phyloP scores from a whole-genome alignment of 2,113 vertebrate species.

The Python bivittatus region DNA sequence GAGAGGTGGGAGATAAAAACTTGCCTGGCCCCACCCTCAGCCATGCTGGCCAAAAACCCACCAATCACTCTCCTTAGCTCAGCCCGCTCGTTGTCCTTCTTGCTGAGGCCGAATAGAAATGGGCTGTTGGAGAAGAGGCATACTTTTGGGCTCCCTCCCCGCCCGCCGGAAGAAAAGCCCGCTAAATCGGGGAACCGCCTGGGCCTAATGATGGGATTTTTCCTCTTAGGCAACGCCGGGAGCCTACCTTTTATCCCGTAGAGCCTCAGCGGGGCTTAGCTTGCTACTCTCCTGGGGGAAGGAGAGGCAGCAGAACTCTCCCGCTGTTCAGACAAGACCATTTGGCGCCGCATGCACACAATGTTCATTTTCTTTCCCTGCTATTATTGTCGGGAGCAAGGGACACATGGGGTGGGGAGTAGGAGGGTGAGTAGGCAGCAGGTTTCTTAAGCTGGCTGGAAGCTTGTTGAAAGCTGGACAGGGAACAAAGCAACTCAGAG shows the following conservation, averaged over 20 bases:
- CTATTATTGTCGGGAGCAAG: neutral
- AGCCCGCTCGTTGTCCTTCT: neutral
- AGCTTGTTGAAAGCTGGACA: conserved; percentile 51
- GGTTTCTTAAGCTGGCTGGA: neutral
- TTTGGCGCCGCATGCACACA: neutral
- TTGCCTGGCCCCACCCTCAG: neutral
- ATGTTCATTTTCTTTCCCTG: neutral
- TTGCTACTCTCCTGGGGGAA: neutral
- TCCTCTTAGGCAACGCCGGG: neutral
- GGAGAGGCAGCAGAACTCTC: neutral
- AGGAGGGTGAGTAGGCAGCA: neutral
- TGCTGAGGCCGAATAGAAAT: neutral
- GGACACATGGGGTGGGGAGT: neutral
- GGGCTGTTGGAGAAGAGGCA: neutral
- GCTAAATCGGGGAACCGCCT: neutral
- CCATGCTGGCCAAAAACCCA: neutral
- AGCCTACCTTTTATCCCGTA: neutral
- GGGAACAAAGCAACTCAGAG: neutral
- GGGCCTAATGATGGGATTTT: neutral
- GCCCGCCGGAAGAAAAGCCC: neutral
- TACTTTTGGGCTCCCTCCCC: too few species aligned
- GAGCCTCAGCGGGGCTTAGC: neutral
- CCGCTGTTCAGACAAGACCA: neutral
- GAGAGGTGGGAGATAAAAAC: neutral
- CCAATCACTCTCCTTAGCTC: neutral